Base-by-base conservation (phyloP, 2,797 vertebrate genomes). In the Platalea minor region DNA sequence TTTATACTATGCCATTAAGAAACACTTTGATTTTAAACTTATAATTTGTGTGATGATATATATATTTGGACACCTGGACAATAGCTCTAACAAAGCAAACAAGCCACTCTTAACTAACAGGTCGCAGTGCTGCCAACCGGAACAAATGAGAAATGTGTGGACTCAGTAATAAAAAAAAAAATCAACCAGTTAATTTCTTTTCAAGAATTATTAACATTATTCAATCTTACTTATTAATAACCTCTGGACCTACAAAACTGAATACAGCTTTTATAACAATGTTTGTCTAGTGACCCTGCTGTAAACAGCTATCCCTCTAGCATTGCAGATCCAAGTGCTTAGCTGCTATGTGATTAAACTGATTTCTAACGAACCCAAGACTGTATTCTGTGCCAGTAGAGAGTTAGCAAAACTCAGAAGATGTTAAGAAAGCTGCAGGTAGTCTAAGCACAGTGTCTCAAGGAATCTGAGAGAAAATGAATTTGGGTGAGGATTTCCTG, bases 131-230 rank as follows among this genome's bases (percentile, higher is more conserved):
- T 94, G 77, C 50, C 85, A 84, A 21, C 57, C 28, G 46, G 88
- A 88, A 84, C 59, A 87, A 84, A 82, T 76, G 85, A 86, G 37
- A 95, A 89, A 43, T 80, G 59, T 15, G 21, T 33, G 39, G 41
- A 68, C 43, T 81, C 21, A 10, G 57, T 88, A 59, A 76, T 70
- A 81, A 86, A 72, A 68, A 81, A 86, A 68, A 50, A 88, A 63
- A 89, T 26, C 28, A 90, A 65, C 18, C 31, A 57, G 70, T 81
- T 91, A 63, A 84, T 88, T 95, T 86, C 41, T 69, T 96, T 88
- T 91, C 39, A 35, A 63, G 46, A 76, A 35, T 95, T 88, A 54
- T 78, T 69, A 85, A 72, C 15, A 15, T 41, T 20, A 51, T 79
- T 90, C n/a, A 56, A 5, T 84, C 67, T 91, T 82, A 54, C 51